Evolutionary conservation across 2,888 invertebrate genomes (phyloP).

Genomic region (Orchesellides sinensis): DNA sequence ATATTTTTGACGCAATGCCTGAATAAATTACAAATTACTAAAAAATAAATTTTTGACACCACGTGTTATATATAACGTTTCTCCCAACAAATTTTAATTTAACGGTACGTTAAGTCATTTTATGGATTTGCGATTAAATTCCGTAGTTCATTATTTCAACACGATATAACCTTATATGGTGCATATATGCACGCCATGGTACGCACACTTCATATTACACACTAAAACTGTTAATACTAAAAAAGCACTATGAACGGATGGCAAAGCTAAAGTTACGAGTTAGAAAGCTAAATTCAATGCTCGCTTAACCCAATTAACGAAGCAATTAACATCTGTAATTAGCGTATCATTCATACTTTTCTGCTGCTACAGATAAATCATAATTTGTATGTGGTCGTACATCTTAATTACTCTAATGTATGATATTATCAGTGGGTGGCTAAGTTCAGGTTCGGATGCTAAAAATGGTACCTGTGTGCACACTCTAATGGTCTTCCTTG

Average conservation of each 20-base stretch:
- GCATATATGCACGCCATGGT: too few species aligned
- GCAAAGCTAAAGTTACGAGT: background rate
- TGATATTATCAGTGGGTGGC: background rate
- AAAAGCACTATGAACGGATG: too few species aligned
- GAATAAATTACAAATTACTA: too few species aligned
- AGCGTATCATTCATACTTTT: slow-evolving; percentile 34
- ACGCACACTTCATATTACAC: too few species aligned
- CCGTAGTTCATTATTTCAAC: too few species aligned
- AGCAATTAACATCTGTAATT: slow-evolving; percentile 54
- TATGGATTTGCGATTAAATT: too few species aligned
- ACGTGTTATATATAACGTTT: too few species aligned
- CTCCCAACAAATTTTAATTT: slow-evolving; percentile 23
- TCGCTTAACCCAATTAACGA: slow-evolving; percentile 51
- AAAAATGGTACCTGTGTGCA: slow-evolving; percentile 8
- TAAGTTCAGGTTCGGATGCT: slow-evolving; percentile 17
- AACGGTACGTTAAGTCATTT: slow-evolving; percentile 40
- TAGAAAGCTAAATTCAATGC: slow-evolving; percentile 48
- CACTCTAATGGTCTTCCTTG: background rate
- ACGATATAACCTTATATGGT: too few species aligned
- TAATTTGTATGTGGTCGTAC: slow-evolving; percentile 26
- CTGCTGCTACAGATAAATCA: slow-evolving; percentile 27
- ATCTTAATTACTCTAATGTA: slow-evolving; percentile 26
- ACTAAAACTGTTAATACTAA: too few species aligned
- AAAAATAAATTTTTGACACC: too few species aligned
- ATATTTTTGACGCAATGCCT: too few species aligned